Evolutionary conservation across 2,888 invertebrate genomes (phyloP).

Genomic region (Cacoxenus indagator): DNA sequence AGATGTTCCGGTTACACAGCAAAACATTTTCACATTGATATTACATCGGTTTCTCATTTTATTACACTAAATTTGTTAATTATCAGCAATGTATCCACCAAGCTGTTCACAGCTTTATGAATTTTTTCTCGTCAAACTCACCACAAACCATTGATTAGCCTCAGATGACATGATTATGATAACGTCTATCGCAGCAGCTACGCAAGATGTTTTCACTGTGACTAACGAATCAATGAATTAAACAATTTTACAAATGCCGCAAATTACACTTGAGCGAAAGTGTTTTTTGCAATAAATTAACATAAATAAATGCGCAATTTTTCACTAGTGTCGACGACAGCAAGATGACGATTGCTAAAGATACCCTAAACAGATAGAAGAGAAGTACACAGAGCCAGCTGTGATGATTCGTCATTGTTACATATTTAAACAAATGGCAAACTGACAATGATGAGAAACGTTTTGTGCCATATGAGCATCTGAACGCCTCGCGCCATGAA

Average conservation of each 20-base stretch:
- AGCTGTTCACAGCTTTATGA: no score
- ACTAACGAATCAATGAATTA: not conserved
- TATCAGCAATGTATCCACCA: no score
- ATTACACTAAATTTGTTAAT: no score
- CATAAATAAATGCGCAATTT: not conserved
- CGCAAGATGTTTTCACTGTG: not conserved
- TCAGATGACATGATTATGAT: not conserved
- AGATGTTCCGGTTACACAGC: no score
- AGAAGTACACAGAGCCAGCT: not conserved
- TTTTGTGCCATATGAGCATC: no score
- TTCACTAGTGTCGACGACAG: not conserved
- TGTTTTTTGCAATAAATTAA: slow-evolving; percentile 2
- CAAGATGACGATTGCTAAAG: not conserved
- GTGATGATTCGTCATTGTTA: not conserved
- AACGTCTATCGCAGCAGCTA: not conserved
- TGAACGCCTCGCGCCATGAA: no score
- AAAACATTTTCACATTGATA: no score
- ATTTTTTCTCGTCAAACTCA: no score
- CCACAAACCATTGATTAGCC: not conserved
- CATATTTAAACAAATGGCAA: not conserved
- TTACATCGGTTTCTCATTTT: no score
- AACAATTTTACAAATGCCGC: not conserved
- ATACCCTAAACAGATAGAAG: not conserved
- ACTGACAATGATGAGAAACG: no score
- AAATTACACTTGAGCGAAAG: slow-evolving; percentile 1